Percentiles rank a stretch among this genome's conserved stretches.
phyloP scores from a whole-genome alignment of 1,140 invertebrate genomes.

The Zophobas atratus region DNA sequence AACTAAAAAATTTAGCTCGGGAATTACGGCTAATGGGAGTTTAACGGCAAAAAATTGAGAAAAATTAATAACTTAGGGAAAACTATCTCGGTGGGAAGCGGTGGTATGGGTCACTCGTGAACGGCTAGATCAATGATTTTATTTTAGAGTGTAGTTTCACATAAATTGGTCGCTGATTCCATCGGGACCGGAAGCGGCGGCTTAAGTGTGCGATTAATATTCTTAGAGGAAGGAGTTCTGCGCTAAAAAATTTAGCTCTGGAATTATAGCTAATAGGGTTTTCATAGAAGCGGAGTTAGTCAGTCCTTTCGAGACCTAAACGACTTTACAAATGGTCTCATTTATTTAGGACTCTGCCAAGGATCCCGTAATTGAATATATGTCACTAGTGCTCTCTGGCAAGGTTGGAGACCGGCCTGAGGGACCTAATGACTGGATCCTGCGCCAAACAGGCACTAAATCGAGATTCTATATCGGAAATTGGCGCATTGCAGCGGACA shows the following conservation, averaged over 20 bases:
- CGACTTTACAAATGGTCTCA: slow-evolving; percentile 31
- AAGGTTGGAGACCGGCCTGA: slow-evolving; percentile 19
- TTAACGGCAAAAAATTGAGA: no score
- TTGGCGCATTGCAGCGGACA: slow-evolving; percentile 39
- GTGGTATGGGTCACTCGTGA: no score
- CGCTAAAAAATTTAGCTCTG: slow-evolving; percentile 1
- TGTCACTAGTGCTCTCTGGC: slow-evolving; percentile 38
- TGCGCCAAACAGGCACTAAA: slow-evolving; percentile 30
- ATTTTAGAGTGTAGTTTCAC: no score
- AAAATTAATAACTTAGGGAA: no score
- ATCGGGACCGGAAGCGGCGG: no score
- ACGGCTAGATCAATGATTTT: no score
- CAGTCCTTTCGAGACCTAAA: slow-evolving; percentile 4
- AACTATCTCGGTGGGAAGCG: no score
- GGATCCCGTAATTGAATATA: slow-evolving; percentile 42
- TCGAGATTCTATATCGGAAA: slow-evolving; percentile 38
- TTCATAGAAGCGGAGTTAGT: slow-evolving; percentile 13
- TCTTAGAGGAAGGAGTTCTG: no score
- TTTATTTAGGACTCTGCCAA: slow-evolving; percentile 27
- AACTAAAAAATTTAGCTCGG: slow-evolving; percentile 8
- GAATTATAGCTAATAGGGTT: slow-evolving; percentile 18
- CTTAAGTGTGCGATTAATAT: no score
- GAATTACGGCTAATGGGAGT: neutral
- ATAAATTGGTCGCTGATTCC: no score
- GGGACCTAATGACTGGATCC: slow-evolving; percentile 36